Conservation (phyloP, 2,888 invertebrate genomes). For the Listrodromus nycthemerus region DNA sequence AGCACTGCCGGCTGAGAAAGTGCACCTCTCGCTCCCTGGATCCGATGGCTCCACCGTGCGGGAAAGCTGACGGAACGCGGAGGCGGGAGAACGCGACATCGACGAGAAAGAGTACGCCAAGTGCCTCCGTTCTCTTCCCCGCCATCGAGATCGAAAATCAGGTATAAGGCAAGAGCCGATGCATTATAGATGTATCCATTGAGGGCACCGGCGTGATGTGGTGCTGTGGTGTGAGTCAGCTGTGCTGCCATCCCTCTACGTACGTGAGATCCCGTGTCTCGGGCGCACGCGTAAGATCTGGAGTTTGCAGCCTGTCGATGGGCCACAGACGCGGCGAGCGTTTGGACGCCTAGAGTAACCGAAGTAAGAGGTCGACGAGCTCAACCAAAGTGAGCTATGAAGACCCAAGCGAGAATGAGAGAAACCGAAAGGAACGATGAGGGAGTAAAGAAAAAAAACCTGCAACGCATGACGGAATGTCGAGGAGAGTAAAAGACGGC, state of each 20-base stretch:
- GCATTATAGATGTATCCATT: slow-evolving; percentile 80
- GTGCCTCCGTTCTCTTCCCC: slow-evolving; percentile 20
- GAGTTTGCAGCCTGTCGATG: slow-evolving; percentile 45
- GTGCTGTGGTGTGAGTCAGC: slow-evolving; percentile 35
- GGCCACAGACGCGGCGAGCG: slow-evolving; percentile 26
- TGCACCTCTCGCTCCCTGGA: not conserved
- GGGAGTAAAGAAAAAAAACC: slow-evolving; percentile 36
- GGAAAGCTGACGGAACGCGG: not conserved
- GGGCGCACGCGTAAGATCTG: slow-evolving; percentile 38
- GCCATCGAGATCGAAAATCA: slow-evolving; percentile 76
- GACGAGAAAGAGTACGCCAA: slow-evolving; percentile 24
- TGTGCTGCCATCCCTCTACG: slow-evolving; percentile 33
- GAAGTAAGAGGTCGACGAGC: slow-evolving; percentile 39
- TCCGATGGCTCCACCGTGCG: not conserved
- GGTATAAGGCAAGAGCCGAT: slow-evolving; percentile 75
- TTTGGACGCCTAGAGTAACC: slow-evolving; percentile 22
- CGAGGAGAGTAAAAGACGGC: slow-evolving; percentile 30
- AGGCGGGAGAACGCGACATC: not conserved
- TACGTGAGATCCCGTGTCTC: slow-evolving; percentile 60
- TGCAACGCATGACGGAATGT: slow-evolving; percentile 35
- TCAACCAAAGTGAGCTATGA: slow-evolving; percentile 33
- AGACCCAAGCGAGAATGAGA: slow-evolving; percentile 43
- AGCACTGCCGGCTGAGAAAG: slow-evolving; percentile 11
- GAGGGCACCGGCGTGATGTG: slow-evolving; percentile 67
- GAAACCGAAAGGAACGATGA: slow-evolving; percentile 23